Evolutionary conservation across 2,113 vertebrate genomes (phyloP).

Genomic region (Clinocottus analis): DNA sequence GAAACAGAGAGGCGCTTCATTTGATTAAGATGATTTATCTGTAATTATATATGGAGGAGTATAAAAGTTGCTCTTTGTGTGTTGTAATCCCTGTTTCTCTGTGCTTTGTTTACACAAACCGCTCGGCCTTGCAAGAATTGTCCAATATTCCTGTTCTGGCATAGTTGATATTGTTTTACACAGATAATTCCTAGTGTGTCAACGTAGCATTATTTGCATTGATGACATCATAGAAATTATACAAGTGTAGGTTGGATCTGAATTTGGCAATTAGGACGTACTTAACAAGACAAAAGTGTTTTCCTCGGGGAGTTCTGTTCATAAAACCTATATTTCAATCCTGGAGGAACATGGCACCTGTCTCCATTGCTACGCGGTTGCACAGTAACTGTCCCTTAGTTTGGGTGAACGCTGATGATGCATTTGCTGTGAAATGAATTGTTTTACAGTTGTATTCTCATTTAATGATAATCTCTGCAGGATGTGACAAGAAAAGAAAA

Average conservation of each 20-base stretch:
- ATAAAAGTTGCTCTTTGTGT: not conserved
- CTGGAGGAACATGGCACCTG: not conserved
- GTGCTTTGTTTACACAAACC: not conserved
- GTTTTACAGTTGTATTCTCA: not conserved
- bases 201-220: not conserved
- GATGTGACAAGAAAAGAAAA: conserved; percentile 1
- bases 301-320: not conserved
- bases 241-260: not conserved
- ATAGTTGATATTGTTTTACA: too few species aligned
- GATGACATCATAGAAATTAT: not conserved
- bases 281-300: too few species aligned
- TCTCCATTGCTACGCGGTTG: not conserved
- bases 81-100: not conserved
- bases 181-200: too few species aligned
- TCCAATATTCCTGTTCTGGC: too few species aligned
- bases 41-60: too few species aligned
- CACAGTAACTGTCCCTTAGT: not conserved
- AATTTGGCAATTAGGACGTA: not conserved
- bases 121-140: too few species aligned
- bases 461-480: not conserved
- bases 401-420: not conserved
- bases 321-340: not conserved
- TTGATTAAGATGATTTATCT: not conserved
- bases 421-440: not conserved
- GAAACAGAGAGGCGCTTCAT: not conserved